Percentiles rank a stretch among this genome's conserved stretches.
Evolutionary conservation across 2,113 vertebrate genomes (phyloP).

Genomic region (Xiphias gladius): DNA sequence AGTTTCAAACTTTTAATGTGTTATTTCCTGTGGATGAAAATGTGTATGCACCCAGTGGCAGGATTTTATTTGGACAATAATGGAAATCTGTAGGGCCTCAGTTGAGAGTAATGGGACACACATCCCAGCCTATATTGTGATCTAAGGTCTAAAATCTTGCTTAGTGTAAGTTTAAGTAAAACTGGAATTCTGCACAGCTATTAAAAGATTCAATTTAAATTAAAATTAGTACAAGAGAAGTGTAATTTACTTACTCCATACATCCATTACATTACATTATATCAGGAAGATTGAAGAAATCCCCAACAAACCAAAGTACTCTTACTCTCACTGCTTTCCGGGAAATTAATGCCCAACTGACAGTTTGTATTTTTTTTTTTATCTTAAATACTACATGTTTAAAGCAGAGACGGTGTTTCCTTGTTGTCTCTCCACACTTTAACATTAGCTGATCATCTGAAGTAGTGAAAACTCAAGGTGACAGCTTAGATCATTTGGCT

Average conservation of each 20-base stretch:
- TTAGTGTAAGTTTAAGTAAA: background rate
- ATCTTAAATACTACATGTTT: background rate
- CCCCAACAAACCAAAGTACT: background rate
- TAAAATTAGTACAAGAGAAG: background rate
- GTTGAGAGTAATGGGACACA: background rate
- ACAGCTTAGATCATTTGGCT: slow-evolving; percentile 44
- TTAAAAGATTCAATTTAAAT: no score
- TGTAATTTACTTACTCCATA: no score
- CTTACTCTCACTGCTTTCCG: background rate
- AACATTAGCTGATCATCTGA: slow-evolving; percentile 17
- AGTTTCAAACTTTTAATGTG: background rate
- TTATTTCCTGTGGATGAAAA: background rate
- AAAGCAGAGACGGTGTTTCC: background rate
- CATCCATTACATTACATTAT: background rate
- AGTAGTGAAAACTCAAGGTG: slow-evolving; percentile 34
- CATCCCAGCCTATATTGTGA: background rate
- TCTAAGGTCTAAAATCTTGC: background rate
- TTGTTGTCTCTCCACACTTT: background rate
- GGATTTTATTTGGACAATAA: background rate
- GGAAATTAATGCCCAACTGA: background rate
- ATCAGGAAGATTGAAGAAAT: background rate
- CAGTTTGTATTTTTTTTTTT: no score
- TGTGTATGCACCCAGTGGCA: background rate
- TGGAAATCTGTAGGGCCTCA: background rate
- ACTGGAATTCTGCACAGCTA: background rate